Evolutionary conservation across 2,113 vertebrate species (phyloP).

Genomic region (Tylochromis polylepis): DNA sequence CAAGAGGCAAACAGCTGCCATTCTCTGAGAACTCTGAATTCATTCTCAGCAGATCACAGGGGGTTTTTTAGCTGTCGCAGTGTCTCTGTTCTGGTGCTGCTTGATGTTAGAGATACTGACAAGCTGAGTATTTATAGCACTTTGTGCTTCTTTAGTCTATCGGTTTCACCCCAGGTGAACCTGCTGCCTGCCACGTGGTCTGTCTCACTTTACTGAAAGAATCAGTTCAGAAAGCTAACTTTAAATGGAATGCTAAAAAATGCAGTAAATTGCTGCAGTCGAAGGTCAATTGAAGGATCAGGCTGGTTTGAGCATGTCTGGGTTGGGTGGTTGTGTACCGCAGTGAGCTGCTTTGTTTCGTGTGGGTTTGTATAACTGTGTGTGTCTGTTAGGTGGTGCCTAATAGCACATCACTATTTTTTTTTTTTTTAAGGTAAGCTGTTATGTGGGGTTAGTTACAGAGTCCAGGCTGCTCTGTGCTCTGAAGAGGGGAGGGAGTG

Average conservation of each 20-base stretch:
- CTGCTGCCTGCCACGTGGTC: constrained; percentile 9
- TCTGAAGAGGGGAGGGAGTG: constrained; percentile 38
- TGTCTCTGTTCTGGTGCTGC: constrained; percentile 34
- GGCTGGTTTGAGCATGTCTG: not conserved
- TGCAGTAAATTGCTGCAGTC: constrained; percentile 3
- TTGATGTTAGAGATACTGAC: constrained; percentile 59
- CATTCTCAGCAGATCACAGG: constrained; percentile 21
- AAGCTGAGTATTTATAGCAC: constrained; percentile 61
- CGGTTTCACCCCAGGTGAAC: constrained; percentile 54
- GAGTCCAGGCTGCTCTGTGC: not conserved
- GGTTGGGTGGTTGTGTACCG: not conserved
- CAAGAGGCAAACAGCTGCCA: constrained; percentile 43
- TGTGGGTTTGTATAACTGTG: not conserved
- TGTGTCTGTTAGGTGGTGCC: not conserved
- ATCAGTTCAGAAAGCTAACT: not conserved
- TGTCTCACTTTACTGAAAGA: not conserved
- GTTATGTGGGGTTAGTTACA: not conserved
- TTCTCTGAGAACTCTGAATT: constrained; percentile 21
- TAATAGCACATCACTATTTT: too few species aligned
- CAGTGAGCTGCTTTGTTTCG: constrained; percentile 1
- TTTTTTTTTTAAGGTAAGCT: too few species aligned
- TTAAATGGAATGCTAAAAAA: constrained; percentile 21
- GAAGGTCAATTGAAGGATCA: constrained; percentile 34
- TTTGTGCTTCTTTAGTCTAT: constrained; percentile 47
- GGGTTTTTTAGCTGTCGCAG: constrained; percentile 16